Percentiles rank a stretch among this genome's conserved stretches.
Evolutionary conservation across 2,113 vertebrate species (phyloP).

Genomic region (Geococcyx californianus): DNA sequence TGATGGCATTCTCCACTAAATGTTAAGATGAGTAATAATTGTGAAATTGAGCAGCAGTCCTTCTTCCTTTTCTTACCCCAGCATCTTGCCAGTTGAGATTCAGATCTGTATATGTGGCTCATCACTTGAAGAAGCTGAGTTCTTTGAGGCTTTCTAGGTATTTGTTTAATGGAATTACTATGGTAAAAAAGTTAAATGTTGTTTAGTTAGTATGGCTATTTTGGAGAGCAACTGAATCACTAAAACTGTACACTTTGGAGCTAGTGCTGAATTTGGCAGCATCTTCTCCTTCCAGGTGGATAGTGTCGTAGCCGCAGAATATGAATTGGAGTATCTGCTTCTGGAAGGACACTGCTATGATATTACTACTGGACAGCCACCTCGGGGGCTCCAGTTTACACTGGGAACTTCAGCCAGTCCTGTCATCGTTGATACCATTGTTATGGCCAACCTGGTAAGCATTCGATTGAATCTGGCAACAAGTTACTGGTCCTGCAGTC

Average conservation of each 20-base stretch:
- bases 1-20: neutral
- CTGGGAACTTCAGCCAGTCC: conserved; percentile 86
- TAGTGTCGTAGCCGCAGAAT: conserved; percentile 89
- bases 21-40: neutral
- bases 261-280: neutral
- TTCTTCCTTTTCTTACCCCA: neutral
- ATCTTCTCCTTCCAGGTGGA: conserved; percentile 82
- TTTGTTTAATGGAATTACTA: neutral
- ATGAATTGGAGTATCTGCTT: conserved; percentile 92
- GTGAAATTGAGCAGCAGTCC: neutral
- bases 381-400: conserved; percentile 94
- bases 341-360: conserved; percentile 98
- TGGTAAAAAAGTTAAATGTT: neutral
- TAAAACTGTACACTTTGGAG: neutral
- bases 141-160: neutral
- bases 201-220: neutral
- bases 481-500: neutral
- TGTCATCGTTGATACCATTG: conserved; percentile 92
- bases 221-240: neutral
- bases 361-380: conserved; percentile 94
- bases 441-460: conserved; percentile 96
- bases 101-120: neutral
- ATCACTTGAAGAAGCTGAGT: neutral
- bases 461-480: fast-evolving
- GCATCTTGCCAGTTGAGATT: neutral